Conservation (phyloP, 2,113 vertebrate genomes). For the Cygnus buccinator region DNA sequence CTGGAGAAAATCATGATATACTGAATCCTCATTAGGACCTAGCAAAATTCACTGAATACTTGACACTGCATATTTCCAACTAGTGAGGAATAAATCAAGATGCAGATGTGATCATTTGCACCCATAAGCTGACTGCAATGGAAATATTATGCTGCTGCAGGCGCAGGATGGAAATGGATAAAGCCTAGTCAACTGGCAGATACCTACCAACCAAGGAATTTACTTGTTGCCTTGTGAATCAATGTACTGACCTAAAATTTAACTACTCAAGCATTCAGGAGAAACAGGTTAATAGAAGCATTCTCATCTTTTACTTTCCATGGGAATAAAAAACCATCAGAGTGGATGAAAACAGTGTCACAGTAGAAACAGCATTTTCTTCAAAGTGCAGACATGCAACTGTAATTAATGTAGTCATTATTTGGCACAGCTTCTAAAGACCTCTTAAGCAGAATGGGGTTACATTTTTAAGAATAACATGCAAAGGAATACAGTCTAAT, state of each 20-base stretch:
- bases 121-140: conserved; percentile 51
- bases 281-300: conserved; percentile 52
- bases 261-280: conserved; percentile 50
- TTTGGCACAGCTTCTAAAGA: conserved; percentile 11
- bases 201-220: conserved; percentile 39
- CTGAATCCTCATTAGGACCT: conserved; percentile 57
- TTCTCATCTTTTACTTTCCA: conserved; percentile 48
- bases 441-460: neutral
- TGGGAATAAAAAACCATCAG: conserved; percentile 44
- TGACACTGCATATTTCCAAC: conserved; percentile 62
- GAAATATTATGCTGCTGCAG: conserved; percentile 62
- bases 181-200: conserved; percentile 46
- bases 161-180: conserved; percentile 28
- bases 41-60: conserved; percentile 69
- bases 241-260: conserved; percentile 59
- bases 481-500: neutral
- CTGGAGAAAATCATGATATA: conserved; percentile 55
- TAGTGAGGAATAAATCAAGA: conserved; percentile 68
- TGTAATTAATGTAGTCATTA: neutral
- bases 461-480: neutral
- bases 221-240: conserved; percentile 45
- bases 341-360: conserved; percentile 19
- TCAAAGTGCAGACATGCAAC: neutral
- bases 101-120: conserved; percentile 63
- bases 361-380: conserved; percentile 18